Base-by-base conservation (phyloP, 2,888 invertebrate species). In the Acanthosepion esculentum region DNA sequence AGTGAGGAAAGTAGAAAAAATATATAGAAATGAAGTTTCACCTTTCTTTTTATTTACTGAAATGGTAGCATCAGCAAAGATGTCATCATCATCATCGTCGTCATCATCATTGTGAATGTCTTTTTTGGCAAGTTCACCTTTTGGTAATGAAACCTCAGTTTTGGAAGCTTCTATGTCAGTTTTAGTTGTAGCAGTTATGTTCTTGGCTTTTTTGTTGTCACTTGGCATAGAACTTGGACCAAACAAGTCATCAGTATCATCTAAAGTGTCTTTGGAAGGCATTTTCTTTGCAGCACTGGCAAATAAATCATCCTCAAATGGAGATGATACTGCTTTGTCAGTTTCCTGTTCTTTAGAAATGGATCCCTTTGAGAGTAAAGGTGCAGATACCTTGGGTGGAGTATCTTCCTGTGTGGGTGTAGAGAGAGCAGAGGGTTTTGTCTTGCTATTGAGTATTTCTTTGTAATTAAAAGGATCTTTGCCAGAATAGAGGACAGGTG, bases 261-360 rank as follows among this genome's bases (percentile, higher is more conserved):
- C 55, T 55, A 18, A 2, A 59, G 15, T 18, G 15, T n/a, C 33
- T 78, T 78, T 78, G 78, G 78, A 78, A 78, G 78, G 78, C 78
- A 78, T 78, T 33, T 78, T 78, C n/a, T 78, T 78, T n/a, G 78
- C 78, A 78, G 33, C n/a, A 12, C 23, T n/a, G n/a, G 78, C 78
- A 78, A 78, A 78, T 18, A 78, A 33, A n/a, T 78, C 78, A n/a
- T 78, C 78, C 15, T 78, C 78, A 6, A 78, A 78, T 15, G n/a
- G 33, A 78, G n/a, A 23, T 10, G n/a, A n/a, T 78, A 12, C 78
- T n/a, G 78, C n/a, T 78, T 78, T 78, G n/a, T 78, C 33, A 78
- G n/a, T 78, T 78, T 78, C 33, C n/a, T 78, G 78, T n/a, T 78
- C 78, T 78, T 78, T 78, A 33, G 78, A 78, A 78, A n/a, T 78